Base-by-base conservation (phyloP, 2,888 invertebrate genomes). In the Rhamnusium bicolor region DNA sequence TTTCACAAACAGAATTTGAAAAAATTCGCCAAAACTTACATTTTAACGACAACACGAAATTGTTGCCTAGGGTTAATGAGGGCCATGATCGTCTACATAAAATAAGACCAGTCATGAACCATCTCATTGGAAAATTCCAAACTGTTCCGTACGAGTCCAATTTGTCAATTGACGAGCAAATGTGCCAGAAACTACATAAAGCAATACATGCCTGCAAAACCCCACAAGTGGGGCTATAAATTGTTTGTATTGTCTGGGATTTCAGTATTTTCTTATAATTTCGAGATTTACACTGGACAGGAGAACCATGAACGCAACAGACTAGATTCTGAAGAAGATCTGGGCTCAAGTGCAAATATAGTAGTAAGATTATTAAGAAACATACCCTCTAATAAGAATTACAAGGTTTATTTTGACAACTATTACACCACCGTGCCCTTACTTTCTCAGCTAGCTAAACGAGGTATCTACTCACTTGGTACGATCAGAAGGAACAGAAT, bases 221-320 rank as follows among this genome's bases (percentile, higher is more conserved):
- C 85, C 58, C 85, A 86, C 69, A 87, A 87, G 79, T 86, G 84
- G 84, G 85, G 82, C 18, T 84, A 71, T 66, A 84, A 82, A 75
- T 27, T 84, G 2, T 83, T 80, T 73, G 76, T 83, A 65, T 60
- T 83, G 8, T 72, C 81, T 77, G 84, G 82, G 68, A 79, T 80
- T 24, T 69, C 69, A 62, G 84, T 83, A 51, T 81, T 75, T 79
- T 80, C 76, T 2, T 85, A 87, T 73, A 80, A 84, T n/a, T 85
- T 84, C 80, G 84, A 86, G 77, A 77, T 84, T 18, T 82, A 85
- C 61, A 79, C 76, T 74, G 84, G 84, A 16, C 47, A 67, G 46
- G 82, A 84, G 56, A 84, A 83, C 65, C 47, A 67, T 32, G 82
- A 84, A 60, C 83, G 83, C 65, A n/a, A 51, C 24, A 2, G 3